Conservation (phyloP, 92 coral and sea anemone genomes). For the Diadumene lineata region DNA sequence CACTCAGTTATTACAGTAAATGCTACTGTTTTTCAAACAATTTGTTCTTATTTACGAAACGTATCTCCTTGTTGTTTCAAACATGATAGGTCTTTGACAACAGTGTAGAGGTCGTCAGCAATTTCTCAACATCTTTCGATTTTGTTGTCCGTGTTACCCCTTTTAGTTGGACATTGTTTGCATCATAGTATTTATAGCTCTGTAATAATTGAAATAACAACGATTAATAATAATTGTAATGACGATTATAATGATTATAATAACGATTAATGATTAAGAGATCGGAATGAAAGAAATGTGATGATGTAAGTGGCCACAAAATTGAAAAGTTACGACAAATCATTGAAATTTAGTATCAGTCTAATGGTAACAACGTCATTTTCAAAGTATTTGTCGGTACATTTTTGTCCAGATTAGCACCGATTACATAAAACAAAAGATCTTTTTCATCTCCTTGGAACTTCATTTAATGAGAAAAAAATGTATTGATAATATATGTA, state of each 20-base stretch:
- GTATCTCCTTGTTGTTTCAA: not conserved
- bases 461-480: constrained; percentile 8
- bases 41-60: not conserved
- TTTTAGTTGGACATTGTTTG: not conserved
- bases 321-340: not conserved
- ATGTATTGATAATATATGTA: not conserved
- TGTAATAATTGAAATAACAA: no score
- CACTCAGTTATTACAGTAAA: not conserved
- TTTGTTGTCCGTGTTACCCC: not conserved
- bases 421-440: constrained; percentile 24
- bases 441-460: not conserved
- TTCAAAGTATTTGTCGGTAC: constrained; percentile 17
- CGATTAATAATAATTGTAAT: no score
- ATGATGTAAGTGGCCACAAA: not conserved
- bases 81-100: not conserved
- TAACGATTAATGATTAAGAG: not conserved
- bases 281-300: not conserved
- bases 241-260: not conserved
- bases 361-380: not conserved
- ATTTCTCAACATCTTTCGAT: no score
- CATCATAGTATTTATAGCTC: no score
- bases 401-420: constrained; percentile 22
- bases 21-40: not conserved
- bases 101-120: no score
- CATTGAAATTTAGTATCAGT: not conserved